Base-by-base conservation (phyloP, 1,140 invertebrate species). In the Oscheius sp. region DNA sequence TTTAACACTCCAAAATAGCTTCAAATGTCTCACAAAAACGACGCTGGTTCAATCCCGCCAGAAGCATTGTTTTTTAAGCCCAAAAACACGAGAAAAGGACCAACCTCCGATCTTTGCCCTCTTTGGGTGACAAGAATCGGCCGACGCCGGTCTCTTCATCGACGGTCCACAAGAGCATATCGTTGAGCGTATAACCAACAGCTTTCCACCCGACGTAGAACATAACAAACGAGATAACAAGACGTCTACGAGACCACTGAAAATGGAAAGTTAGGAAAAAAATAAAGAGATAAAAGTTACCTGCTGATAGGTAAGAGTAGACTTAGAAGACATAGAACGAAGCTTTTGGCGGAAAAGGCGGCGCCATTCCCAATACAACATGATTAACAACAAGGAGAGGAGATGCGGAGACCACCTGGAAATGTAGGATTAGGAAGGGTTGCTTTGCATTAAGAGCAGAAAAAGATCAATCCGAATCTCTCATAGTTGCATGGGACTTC, bases 121-220 rank as follows among this genome's bases (percentile, higher is more conserved):
- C 73, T 59, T 79, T 46, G 20, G 64, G 68, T 32, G 77, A 42
- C n/a, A 68, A 59, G 26, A 68, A 65, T 2, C 67, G 42, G 28
- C 46, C 49, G 34, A 69, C 58, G n/a, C 76, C 79, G 1, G 71
- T 77, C 20, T 63, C 31, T 35, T 80, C 79, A 65, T 77, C 74
- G 20, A 58, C 36, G 18, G 63, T 34, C 69, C 73, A 79, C 1
- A 81, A 49, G 36, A 80, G 42, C 55, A 64, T 59, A 26, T 81
- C 78, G 66, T 73, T 75, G 31, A 80, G 49, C 29, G 65, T 63
- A 26, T 70, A 52, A 26, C 79, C 79, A 28, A 79, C 26, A 23
- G 64, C 36, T 46, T 79, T 76, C 79, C 79, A 80, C 2, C 67
- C 73, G 52, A 72, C 62, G 46, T 76, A 80, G 67, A 80, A 80